Evolutionary conservation across 2,797 vertebrate species (phyloP), one percentile per base, ranked within the genome.

Genomic region (Loriculus beryllinus): DNA sequence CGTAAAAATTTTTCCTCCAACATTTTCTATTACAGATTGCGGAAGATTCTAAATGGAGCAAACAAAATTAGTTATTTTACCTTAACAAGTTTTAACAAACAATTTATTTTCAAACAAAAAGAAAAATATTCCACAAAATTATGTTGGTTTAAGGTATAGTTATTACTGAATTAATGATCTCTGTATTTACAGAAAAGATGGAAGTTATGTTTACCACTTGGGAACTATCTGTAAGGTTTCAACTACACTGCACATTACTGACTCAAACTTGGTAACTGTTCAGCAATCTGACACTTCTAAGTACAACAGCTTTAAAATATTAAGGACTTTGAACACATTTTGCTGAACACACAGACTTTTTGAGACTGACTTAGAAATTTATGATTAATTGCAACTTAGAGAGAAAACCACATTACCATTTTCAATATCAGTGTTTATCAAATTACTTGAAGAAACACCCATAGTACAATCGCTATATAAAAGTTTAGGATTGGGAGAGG

Each of bases 1-100:
- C 1, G 98, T 98, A 97, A 99, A 98, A 95, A 99, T 98, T 97
- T 98, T 99, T 74, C 98, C 99, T 92, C 98, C 98, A 83, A 99
- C 98, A 19, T 98, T 98, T 93, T 99, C 98, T 92, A 98, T 98
- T 92, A 99, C 97, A 52, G 97, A 98, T 63, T 98, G 98, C 14
- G 99, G 98, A 96, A 99, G 97, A 96, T 99, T 98, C 99, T 99
- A 96, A 87, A 96, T 5, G 8, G 40, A 91, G n/a, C 6, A 96
- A 97, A 93, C 35, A 96, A 82, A 88, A 82, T 26, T 18, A 10
- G 60, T 93, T 92, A 96, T 84, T 97, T 88, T 90, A 80, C 19
- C 23, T 52, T 40, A 94, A 64, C 31, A 64, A 64, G 60, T n/a
- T 43, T 72, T 7, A 84, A 71, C 25, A 88, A 14, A 88, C 9